Conservation (phyloP, 1,140 invertebrate genomes). For the Drosophila punjabiensis region DNA sequence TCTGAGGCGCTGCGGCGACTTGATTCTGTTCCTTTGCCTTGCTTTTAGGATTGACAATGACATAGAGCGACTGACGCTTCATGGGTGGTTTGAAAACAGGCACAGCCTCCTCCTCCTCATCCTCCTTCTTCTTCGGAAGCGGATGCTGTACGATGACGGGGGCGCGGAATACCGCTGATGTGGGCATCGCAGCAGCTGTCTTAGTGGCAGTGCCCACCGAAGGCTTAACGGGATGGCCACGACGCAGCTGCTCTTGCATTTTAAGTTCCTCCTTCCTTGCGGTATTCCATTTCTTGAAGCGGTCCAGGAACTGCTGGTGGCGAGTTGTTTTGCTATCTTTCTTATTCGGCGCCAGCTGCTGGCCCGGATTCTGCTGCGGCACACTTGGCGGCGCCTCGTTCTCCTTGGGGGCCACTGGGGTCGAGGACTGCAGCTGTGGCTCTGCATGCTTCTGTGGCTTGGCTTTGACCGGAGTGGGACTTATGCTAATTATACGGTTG, state of each 20-base stretch:
- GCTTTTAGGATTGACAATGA: constrained; percentile 23
- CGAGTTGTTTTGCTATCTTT: constrained; percentile 2
- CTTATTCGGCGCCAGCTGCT: neutral
- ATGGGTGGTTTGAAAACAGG: constrained; percentile 12
- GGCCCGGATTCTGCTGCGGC: neutral
- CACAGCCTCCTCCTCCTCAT: neutral
- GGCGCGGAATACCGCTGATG: constrained; percentile 1
- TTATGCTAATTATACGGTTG: constrained; percentile 53
- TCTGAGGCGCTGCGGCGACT: neutral
- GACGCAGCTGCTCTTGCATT: constrained; percentile 1
- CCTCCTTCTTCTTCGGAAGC: neutral
- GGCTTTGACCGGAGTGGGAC: constrained; percentile 35
- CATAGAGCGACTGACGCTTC: constrained; percentile 46
- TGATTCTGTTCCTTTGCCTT: constrained; percentile 2
- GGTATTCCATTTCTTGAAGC: constrained; percentile 47
- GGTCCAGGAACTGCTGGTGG: constrained; percentile 36
- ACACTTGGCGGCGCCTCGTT: constrained; percentile 3
- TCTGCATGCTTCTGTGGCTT: neutral
- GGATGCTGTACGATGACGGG: neutral
- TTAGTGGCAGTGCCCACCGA: neutral
- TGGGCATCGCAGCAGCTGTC: neutral
- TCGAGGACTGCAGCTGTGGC: neutral
- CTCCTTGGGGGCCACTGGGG: constrained; percentile 10
- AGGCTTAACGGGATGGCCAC: neutral
- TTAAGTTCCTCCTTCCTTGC: constrained; percentile 16